These are phyloP conservation scores for Avahi laniger DNA, from an alignment of 2,797 vertebrate genomes.

Conservation along the genomic window DNA sequence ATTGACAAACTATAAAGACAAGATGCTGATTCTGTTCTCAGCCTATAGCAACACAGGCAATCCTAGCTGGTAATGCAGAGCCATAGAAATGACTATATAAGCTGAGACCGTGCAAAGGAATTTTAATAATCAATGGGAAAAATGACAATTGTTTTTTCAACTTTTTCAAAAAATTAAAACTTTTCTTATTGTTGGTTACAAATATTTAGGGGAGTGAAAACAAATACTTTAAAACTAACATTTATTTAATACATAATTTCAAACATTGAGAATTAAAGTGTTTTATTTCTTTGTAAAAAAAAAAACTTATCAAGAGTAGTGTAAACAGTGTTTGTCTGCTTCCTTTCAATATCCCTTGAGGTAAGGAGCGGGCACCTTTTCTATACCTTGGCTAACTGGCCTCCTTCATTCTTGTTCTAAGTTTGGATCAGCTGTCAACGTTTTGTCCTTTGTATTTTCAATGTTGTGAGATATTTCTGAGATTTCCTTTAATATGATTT, in stretches of 20 bases:
- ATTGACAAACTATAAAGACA: background rate
- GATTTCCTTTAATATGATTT: background rate
- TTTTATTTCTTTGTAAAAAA: slow-evolving; percentile 1
- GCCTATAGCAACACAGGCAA: background rate
- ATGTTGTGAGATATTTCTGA: background rate
- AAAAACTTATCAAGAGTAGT: background rate
- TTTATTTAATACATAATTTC: background rate
- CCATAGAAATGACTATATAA: background rate
- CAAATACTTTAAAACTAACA: background rate
- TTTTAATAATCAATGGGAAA: background rate
- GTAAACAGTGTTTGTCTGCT: background rate
- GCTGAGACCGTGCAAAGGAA: background rate
- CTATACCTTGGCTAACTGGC: background rate
- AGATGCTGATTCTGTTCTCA: background rate
- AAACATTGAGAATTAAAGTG: background rate
- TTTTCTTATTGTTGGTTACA: background rate
- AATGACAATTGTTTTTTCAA: background rate
- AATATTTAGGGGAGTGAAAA: background rate
- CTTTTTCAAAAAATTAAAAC: background rate
- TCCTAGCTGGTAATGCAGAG: too few species aligned
- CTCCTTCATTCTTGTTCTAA: background rate
- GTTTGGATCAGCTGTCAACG: background rate
- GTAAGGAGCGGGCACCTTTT: background rate
- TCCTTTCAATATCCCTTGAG: background rate
- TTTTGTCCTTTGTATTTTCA: background rate